Percentiles rank a stretch among this genome's conserved stretches.
Evolutionary conservation across 2,888 invertebrate species (phyloP).

Genomic region (Xanthorhoe spadicearia): DNA sequence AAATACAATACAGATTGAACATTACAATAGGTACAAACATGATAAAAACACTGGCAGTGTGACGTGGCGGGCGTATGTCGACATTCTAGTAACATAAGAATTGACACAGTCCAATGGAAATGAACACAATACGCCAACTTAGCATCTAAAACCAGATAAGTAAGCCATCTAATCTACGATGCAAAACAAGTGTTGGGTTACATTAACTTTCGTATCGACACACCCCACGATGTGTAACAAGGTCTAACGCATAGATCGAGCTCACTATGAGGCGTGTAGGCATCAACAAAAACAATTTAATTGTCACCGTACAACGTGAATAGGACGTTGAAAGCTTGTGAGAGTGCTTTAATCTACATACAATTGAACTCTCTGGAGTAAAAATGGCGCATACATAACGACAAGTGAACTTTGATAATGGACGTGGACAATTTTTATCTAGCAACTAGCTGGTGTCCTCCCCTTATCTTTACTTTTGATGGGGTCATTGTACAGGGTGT

Average conservation of each 20-base stretch:
- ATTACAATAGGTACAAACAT: constrained; percentile 56
- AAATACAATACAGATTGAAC: constrained; percentile 47
- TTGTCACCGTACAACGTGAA: constrained; percentile 51
- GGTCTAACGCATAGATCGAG: constrained; percentile 79
- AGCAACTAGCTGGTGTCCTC: constrained; percentile 34
- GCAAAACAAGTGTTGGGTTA: constrained; percentile 71
- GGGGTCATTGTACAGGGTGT: constrained; percentile 37
- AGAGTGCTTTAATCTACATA: constrained; percentile 60
- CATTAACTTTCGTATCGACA: constrained; percentile 57
- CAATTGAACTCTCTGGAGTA: constrained; percentile 55
- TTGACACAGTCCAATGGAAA: constrained; percentile 86
- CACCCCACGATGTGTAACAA: constrained; percentile 76
- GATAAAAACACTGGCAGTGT: constrained; percentile 73
- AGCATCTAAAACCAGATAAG: constrained; percentile 57
- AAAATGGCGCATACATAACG: constrained; percentile 47
- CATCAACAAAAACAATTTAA: constrained; percentile 51
- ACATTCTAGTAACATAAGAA: constrained; percentile 87
- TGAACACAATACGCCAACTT: constrained; percentile 73
- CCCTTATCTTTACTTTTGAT: constrained; percentile 39
- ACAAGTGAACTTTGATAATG: constrained; percentile 52
- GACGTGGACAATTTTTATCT: constrained; percentile 41
- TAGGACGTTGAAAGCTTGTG: constrained; percentile 59
- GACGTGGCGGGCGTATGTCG: constrained; percentile 84
- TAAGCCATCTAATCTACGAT: constrained; percentile 69
- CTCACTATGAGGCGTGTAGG: constrained; percentile 67